Evolutionary conservation across 2,888 invertebrate genomes (phyloP).

Genomic region (Leptopilina drosophilae): DNA sequence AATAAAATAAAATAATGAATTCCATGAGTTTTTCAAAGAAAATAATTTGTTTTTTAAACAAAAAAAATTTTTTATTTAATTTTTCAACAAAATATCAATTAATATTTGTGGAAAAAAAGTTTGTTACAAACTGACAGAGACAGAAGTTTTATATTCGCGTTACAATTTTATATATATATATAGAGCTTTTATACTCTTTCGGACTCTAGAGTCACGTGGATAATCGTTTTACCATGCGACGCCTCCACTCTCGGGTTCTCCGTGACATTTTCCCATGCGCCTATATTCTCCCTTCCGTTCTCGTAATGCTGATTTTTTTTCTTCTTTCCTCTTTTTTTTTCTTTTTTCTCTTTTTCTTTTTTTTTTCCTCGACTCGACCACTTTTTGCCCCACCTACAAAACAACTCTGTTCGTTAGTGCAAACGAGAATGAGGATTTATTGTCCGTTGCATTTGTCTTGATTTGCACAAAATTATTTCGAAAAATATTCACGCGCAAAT

Average conservation of each 20-base stretch:
- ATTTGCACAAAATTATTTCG: neutral
- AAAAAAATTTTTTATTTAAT: too few species aligned
- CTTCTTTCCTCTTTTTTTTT: too few species aligned
- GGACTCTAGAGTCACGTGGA: slow-evolving; percentile 26
- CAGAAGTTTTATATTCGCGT: too few species aligned
- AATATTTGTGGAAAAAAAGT: neutral
- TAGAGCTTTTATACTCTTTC: neutral
- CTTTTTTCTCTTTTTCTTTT: too few species aligned
- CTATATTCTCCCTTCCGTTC: slow-evolving; percentile 53
- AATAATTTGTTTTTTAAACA: too few species aligned
- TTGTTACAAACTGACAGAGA: too few species aligned
- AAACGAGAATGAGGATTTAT: slow-evolving; percentile 32
- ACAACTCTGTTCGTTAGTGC: slow-evolving; percentile 41
- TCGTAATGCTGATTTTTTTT: slow-evolving; percentile 34
- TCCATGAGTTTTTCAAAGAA: too few species aligned
- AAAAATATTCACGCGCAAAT: neutral
- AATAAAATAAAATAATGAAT: too few species aligned
- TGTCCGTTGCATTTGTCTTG: slow-evolving; percentile 22
- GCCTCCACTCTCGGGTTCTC: slow-evolving; percentile 28
- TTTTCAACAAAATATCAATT: neutral
- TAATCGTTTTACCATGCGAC: slow-evolving; percentile 43
- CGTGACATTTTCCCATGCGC: slow-evolving; percentile 52
- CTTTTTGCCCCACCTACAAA: slow-evolving; percentile 31
- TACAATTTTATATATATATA: too few species aligned
- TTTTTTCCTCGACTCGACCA: slow-evolving; percentile 14